Base-by-base conservation (phyloP, 2,113 vertebrate species). In the Pseudopodoces humilis region DNA sequence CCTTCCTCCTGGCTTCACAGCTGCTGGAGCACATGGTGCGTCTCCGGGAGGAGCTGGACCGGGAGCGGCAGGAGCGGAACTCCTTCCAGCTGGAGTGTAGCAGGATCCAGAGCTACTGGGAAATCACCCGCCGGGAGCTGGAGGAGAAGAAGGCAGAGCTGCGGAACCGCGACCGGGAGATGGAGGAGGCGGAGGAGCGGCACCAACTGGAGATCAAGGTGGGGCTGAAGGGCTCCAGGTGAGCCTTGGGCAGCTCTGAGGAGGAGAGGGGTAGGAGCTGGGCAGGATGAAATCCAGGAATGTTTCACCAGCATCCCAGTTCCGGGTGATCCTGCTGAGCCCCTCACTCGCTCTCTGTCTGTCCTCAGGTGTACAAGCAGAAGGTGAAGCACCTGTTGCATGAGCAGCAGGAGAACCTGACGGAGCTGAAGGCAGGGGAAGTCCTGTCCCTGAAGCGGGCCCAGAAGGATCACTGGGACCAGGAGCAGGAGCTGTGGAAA, bases 381-480 rank as follows among this genome's bases (percentile, higher is more conserved):
- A 99, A 99, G 90, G 98, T 99, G 92, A 99, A 99, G 95, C 99
- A 99, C 94, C 93, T 99, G 46, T 74, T 99, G 46, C 98, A 99
- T 0, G 99, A 99, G 94, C 99, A 99, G 59, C 98, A 99, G 97
- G 99, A 99, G 90, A 99, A 95, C 49, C 94, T 99, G 23, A 98
- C 98, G 0, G 99, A 99, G 94, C 83, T 99, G 96, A 99, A 98
- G 93, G 96, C 96, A 0, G 98, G 98, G 53, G 95, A 96, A 35
- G 83, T 98, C 0, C 94, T 98, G 12, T 93, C 97, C 35, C 83
- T 97, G 94, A 98, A 97, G 74, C 86, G 94, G 75, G 95, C 98
- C 11, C 98, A 99, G 92, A 98, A 98, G 60, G 98, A 99, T 50
- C 98, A 99, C 60, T 86, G 95, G 49, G 64, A 89, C 0, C 92